Evolutionary conservation across 2,888 invertebrate species (phyloP), one percentile per base, ranked within the genome.

Genomic region (Incurvaria masculella): DNA sequence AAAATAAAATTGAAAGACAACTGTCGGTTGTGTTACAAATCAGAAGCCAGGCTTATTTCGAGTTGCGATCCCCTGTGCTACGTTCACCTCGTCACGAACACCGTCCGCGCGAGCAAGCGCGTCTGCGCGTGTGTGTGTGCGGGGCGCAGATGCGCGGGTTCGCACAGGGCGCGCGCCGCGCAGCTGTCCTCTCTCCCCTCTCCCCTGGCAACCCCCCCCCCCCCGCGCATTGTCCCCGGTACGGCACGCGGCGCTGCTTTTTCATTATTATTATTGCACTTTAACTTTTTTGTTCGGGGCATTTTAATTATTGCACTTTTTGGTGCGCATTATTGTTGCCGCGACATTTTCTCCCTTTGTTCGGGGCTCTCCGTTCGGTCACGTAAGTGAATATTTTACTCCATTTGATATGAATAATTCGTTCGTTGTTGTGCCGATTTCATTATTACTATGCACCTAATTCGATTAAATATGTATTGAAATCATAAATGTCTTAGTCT

Each of bases 131-230:
- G 14, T 33, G 33, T 33, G 14, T n/a, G 63, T 66, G 66, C 65
- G 67, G 68, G 58, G 58, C 58, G 52, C 53, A 48, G 62, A 64
- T 62, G 57, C 55, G 53, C 56, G 68, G 66, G 33, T 33, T 66
- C 65, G 58, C 50, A 54, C 51, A n/a, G 61, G 66, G 74, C 63
- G 63, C 61, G 70, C 72, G 70, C 71, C 68, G 71, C 76, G 33
- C 33, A 14, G 33, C 33, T 6, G 33, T 33, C 33, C 11, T n/a
- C 8, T 8, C 33, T 11, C 11, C 23, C 23, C 23, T 23, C 23
- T 10, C 23, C 23, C 23, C 23, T 23, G 6, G 10, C 23, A 23
- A 23, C 5, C 6, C 5, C 23, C 23, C 23, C 23, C 6, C 6
- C 23, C 23, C 23, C 6, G 23, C 23, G 10, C 23, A 33, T 33